Conservation (phyloP, 2,797 vertebrate species). For the Anas capensis region DNA sequence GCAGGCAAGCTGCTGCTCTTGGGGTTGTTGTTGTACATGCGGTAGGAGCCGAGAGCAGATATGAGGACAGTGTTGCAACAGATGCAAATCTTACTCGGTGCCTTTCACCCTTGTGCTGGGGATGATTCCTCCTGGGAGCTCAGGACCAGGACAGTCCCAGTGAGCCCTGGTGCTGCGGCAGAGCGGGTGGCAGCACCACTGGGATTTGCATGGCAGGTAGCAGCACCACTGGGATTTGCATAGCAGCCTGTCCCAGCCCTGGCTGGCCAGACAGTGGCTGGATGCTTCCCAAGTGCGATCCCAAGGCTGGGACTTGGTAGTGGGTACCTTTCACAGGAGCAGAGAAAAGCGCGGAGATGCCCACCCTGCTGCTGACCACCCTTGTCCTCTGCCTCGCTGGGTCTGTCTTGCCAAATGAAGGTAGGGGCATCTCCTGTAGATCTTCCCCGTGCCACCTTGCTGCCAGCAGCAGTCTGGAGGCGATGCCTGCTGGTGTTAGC, state of each 20-base stretch:
- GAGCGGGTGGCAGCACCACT: not conserved
- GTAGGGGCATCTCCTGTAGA: not conserved
- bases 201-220: not conserved
- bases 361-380: fast-evolving
- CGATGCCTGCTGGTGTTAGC: not conserved
- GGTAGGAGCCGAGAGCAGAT: fast-evolving
- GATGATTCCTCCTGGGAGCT: not conserved
- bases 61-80: fast-evolving
- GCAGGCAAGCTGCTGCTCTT: fast-evolving
- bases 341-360: not conserved
- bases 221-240: too few species aligned
- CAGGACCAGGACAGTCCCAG: fast-evolving
- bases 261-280: too few species aligned
- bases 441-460: not conserved
- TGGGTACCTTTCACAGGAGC: not conserved
- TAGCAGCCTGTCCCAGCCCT: too few species aligned
- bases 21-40: fast-evolving
- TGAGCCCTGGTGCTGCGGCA: fast-evolving
- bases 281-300: too few species aligned
- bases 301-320: not conserved
- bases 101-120: fast-evolving
- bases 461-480: not conserved
- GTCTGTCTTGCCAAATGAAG: fast-evolving
- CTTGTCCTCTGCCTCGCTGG: not conserved
- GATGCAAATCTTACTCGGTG: not conserved